A percentile compares a stretch with the other conserved stretches of the same genome.
Conservation (phyloP, 2,888 invertebrate species). For the Subacronicta megacephala region DNA sequence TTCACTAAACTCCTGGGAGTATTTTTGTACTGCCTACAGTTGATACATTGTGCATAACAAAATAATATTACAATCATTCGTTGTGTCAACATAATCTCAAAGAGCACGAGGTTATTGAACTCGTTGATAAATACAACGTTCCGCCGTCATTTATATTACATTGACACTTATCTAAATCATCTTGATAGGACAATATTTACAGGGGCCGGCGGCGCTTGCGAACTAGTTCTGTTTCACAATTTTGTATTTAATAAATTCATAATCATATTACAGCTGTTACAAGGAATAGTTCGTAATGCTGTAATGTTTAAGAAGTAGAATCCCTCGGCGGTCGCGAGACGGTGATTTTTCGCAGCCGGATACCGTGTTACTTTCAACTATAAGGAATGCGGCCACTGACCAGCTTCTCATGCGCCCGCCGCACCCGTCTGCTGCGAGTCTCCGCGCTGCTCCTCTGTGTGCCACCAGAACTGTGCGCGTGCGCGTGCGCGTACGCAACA, state of each 20-base stretch:
- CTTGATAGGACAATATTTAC: slow-evolving; percentile 57
- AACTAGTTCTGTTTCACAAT: slow-evolving; percentile 53
- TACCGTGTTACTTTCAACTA: slow-evolving; percentile 87
- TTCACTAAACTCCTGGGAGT: too few relatives aligned
- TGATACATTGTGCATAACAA: slow-evolving; percentile 18
- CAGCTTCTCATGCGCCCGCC: slow-evolving; percentile 76
- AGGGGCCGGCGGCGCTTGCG: slow-evolving; percentile 38
- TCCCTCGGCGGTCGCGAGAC: slow-evolving; percentile 64
- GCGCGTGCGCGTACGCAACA: slow-evolving; percentile 8
- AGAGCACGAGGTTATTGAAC: slow-evolving; percentile 57
- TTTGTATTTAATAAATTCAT: slow-evolving; percentile 56
- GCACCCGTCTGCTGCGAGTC: slow-evolving; percentile 68
- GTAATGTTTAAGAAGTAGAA: slow-evolving; percentile 62
- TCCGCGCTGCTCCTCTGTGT: slow-evolving; percentile 38
- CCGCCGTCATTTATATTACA: slow-evolving; percentile 54
- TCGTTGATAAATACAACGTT: slow-evolving; percentile 59
- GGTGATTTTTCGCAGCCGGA: slow-evolving; percentile 87
- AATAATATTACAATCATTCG: slow-evolving; percentile 36
- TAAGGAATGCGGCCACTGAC: slow-evolving; percentile 87
- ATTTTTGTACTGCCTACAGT: not conserved
- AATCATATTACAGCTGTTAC: slow-evolving; percentile 30
- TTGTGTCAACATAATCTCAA: slow-evolving; percentile 43
- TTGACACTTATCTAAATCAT: slow-evolving; percentile 58
- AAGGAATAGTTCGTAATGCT: slow-evolving; percentile 49
- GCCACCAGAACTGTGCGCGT: slow-evolving; percentile 14